These are phyloP conservation scores for Menidia beryllina DNA, from an alignment of 2,113 vertebrate genomes.

Conservation along the genomic window DNA sequence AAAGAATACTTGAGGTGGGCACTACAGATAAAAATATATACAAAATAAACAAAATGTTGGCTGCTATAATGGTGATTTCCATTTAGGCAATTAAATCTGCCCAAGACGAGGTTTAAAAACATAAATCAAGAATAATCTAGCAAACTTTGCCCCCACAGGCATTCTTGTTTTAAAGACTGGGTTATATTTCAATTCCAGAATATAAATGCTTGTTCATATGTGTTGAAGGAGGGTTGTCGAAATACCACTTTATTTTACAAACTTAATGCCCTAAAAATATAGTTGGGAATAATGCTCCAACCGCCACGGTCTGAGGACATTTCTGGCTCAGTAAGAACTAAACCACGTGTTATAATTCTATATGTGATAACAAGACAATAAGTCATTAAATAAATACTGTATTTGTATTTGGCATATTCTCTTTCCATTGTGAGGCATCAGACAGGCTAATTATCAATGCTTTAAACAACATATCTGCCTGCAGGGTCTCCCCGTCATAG, in stretches of 20 bases:
- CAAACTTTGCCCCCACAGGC: no score
- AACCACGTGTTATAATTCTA: not conserved
- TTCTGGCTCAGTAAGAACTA: not conserved
- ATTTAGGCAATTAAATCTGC: not conserved
- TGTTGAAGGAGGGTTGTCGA: no score
- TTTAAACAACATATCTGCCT: no score
- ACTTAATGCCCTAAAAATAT: no score
- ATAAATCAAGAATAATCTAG: no score
- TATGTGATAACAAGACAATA: not conserved
- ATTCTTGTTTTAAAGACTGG: no score
- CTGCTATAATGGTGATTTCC: not conserved
- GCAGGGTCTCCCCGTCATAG: no score
- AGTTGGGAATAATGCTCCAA: no score
- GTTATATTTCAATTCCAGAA: no score
- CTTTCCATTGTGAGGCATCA: not conserved
- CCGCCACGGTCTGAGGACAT: no score
- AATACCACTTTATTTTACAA: no score
- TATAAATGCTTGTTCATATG: no score
- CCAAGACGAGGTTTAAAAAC: not conserved
- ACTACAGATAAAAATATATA: not conserved
- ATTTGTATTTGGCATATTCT: not conserved
- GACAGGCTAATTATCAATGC: not conserved
- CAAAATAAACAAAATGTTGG: not conserved
- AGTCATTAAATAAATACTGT: not conserved
- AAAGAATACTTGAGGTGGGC: not conserved